phyloP scores from a whole-genome alignment of 2,888 invertebrate genomes.

The Chymomyza procnemis region DNA sequence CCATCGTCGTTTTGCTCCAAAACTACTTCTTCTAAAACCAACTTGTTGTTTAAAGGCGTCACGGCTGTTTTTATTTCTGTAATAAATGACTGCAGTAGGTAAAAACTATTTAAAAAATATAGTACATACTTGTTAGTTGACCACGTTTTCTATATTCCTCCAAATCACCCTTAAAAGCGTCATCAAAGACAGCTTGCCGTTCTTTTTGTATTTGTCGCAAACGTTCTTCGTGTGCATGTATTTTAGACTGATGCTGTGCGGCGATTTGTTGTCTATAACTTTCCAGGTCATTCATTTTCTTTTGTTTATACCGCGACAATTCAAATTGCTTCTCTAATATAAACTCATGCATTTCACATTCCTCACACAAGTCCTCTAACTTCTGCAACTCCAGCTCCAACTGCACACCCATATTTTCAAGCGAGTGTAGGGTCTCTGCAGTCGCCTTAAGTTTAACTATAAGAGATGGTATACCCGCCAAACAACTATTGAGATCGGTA shows the following conservation, averaged over 20 bases:
- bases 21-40: slow-evolving; percentile 83
- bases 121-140: slow-evolving; percentile 81
- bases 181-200: slow-evolving; percentile 84
- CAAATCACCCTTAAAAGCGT: slow-evolving; percentile 85
- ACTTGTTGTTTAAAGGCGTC: slow-evolving; percentile 57
- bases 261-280: slow-evolving; percentile 80
- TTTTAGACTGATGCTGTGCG: slow-evolving; percentile 81
- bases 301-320: slow-evolving; percentile 82
- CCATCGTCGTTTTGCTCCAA: slow-evolving; percentile 81
- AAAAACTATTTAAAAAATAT: background rate
- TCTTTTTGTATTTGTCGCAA: slow-evolving; percentile 82
- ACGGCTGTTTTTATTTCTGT: slow-evolving; percentile 62
- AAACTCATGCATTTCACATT: slow-evolving; percentile 82
- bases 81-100: background rate
- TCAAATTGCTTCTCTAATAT: slow-evolving; percentile 83
- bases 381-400: slow-evolving; percentile 81
- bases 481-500: slow-evolving; percentile 69
- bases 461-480: slow-evolving; percentile 74
- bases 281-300: slow-evolving; percentile 81
- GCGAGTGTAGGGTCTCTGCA: slow-evolving; percentile 75
- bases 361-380: slow-evolving; percentile 83
- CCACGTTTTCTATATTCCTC: slow-evolving; percentile 83
- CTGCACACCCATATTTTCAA: slow-evolving; percentile 80
- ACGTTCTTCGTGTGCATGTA: slow-evolving; percentile 80
- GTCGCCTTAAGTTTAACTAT: slow-evolving; percentile 77